phyloP scores from a whole-genome alignment of 2,888 invertebrate species.

The Chalcosyrphus nemorum region DNA sequence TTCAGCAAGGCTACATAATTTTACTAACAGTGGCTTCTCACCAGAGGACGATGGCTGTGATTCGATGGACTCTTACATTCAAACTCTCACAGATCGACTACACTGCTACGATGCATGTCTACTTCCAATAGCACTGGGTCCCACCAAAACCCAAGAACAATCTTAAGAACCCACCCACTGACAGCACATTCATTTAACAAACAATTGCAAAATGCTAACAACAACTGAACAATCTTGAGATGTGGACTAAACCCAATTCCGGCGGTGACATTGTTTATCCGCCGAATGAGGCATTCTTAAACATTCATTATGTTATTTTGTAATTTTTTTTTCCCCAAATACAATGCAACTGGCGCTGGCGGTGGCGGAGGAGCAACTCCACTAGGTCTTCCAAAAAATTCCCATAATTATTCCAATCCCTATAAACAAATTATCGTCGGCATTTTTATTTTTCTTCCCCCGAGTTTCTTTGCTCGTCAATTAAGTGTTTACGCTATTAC shows the following conservation, averaged over 20 bases:
- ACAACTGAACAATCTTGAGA: conserved; percentile 7
- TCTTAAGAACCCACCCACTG: neutral
- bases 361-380: conserved; percentile 1
- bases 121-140: too few relatives aligned
- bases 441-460: conserved; percentile 31
- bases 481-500: conserved; percentile 71
- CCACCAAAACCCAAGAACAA: neutral
- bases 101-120: too few relatives aligned
- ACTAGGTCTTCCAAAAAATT: conserved; percentile 53
- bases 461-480: conserved; percentile 57
- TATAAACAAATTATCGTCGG: conserved; percentile 70
- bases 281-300: conserved; percentile 42
- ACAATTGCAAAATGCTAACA: neutral
- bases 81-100: too few relatives aligned
- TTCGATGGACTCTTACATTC: too few relatives aligned
- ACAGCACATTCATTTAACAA: neutral
- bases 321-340: conserved; percentile 49
- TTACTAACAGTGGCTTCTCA: too few relatives aligned
- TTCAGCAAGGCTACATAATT: too few relatives aligned
- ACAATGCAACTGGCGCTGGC: conserved; percentile 64
- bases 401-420: conserved; percentile 67
- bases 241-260: conserved; percentile 19
- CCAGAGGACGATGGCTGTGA: too few relatives aligned
- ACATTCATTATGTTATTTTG: conserved; percentile 56
- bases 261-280: conserved; percentile 43